Base-by-base conservation (phyloP, 2,797 vertebrate species). In the Sciurus vulgaris region DNA sequence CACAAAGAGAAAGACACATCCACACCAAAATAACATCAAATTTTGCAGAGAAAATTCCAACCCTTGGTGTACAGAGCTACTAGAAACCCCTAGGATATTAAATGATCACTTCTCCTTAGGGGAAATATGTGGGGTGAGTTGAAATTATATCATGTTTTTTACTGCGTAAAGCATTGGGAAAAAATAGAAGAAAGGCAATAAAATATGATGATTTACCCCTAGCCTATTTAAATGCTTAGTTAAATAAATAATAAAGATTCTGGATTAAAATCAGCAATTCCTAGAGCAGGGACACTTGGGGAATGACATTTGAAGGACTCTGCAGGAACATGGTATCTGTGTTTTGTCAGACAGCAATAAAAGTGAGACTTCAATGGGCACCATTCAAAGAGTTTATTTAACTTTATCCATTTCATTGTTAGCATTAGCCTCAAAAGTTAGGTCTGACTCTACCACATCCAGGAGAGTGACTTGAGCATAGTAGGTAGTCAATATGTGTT, bases 221-320 rank as follows among this genome's bases (percentile, higher is more conserved):
- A 67, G 82, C 47, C n/a, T 76, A 63, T 83, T 91, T 96, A 69
- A 93, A 92, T 61, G 95, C 44, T 96, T 94, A 74, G 61, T 86
- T 96, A 95, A 78, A 61, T 85, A 91, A 95, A 82, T 89, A 90
- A 54, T 74, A 86, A 72, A 47, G 79, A 51, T 76, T 90, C 65
- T 70, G 28, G 44, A 73, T 91, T 76, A 92, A 92, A 93, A 70
- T 44, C 17, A 83, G 35, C 7, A 89, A 41, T 11, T 49, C 10
- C 26, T 76, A 0, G 17, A 54, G 56, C 77, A 54, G 28, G 22
- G 78, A 56, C 5, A 44, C 9, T 12, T 61, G 17, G 51, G 41
- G 85, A 94, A 82, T 84, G 78, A 67, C 67, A 63, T 78, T 59
- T 88, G 73, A 96, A 92, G 81, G 24, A 49, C 28, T 89, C 13